Base-by-base conservation (phyloP, 2,797 vertebrate genomes). In the Schizopygopsis pylzovi region DNA sequence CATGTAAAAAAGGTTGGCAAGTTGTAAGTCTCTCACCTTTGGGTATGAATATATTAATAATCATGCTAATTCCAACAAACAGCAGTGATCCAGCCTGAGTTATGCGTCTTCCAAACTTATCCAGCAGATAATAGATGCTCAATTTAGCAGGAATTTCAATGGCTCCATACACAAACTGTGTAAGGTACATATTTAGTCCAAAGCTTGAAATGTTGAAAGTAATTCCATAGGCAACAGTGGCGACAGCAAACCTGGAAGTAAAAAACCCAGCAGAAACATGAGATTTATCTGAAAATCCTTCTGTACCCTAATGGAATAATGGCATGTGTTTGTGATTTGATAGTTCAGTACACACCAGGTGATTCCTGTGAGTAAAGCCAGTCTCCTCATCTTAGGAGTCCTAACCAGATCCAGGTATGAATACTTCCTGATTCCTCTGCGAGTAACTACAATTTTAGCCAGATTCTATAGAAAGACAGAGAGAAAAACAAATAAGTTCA, bases 131-230 rank as follows among this genome's bases (percentile, higher is more conserved):
- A 8, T 96, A 98, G 61, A 95, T 89, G 0, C 81, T 0, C 1
- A 96, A 0, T 94, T 98, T 98, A 89, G 96, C 92, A 25, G 97
- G 98, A 47, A 98, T 4, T 90, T 99, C 98, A 79, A 96, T 93
- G 2, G 89, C 4, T 0, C 92, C 95, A 0, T 96, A 98, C 11
- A 95, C 90, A 87, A 98, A 96, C 87, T 98, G 98, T 15, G 95
- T 97, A 49, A 97, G 92, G 86, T 97, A 97, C 47, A 96, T 91
- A 47, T 93, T 94, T 70, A 97, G 92, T 25, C 96, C 96, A 82
- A 98, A 96, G 79, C 96, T 95, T 0, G 94, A 92, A 81, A 97
- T 90, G 54, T 97, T 96, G 91, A 98, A 94, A 93, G 95, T 97
- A 91, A 97, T 95, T 84, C 96, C 96, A 0, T 98, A 99, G 81